Evolutionary conservation across 2,797 vertebrate species (phyloP).

Genomic region (Todus mexicanus): DNA sequence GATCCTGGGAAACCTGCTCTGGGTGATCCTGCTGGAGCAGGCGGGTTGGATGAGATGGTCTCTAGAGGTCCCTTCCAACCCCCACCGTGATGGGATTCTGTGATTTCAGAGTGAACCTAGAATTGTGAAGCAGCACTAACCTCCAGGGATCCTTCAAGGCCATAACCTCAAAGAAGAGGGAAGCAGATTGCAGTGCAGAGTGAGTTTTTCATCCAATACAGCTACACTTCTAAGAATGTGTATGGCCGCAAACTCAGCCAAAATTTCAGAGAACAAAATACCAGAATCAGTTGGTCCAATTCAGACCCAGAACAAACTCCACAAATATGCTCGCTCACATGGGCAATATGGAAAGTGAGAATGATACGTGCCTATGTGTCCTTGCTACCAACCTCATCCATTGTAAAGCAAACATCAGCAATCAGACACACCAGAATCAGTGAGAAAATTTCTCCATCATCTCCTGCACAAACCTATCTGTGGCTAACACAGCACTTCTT

Average conservation of each 20-base stretch:
- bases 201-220: not conserved
- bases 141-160: not conserved
- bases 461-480: not conserved
- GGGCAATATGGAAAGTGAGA: not conserved
- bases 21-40: not conserved
- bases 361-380: accelerated
- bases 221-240: not conserved
- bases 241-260: not conserved
- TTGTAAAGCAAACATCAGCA: not conserved
- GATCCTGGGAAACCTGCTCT: not conserved
- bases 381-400: not conserved
- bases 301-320: not conserved
- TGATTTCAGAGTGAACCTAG: not conserved
- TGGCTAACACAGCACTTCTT: not conserved
- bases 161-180: not conserved
- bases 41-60: not conserved
- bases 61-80: not conserved
- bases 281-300: not conserved
- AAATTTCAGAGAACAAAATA: not conserved
- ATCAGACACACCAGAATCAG: not conserved
- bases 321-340: accelerated
- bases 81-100: not conserved
- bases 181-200: not conserved
- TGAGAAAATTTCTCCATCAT: not conserved
- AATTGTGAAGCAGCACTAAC: not conserved